Base-by-base conservation (phyloP, 2,888 invertebrate genomes). In the Drosophila atroscutellata region DNA sequence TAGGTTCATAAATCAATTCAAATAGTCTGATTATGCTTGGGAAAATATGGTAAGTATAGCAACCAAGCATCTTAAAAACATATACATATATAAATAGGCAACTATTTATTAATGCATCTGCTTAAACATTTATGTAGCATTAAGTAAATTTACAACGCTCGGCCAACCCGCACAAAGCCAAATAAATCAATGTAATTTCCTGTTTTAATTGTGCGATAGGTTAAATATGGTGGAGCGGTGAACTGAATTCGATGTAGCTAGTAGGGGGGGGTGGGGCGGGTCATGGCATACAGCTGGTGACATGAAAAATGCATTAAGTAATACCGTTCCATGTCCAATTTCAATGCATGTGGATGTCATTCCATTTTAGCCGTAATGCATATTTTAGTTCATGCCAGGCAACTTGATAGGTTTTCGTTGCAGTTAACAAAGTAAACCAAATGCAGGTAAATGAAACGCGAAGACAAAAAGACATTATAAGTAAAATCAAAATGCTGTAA, bases 251-350 rank as follows among this genome's bases (percentile, higher is more conserved):
- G 30, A 26, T 56, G 28, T 9, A 9, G 15, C 11, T n/a, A 2
- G 39, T 26, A n/a, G n/a, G 0, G 7, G 8, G 32, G 13, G 13
- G 15, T 30, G 11, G 5, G 7, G 1, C 9, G 20, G 8, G 64
- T 37, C 50, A 64, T 34, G 24, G 28, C 52, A 56, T 57, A 32
- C 32, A 68, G 30, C 52, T 64, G 56, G 49, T 54, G 37, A 81
- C 81, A 81, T 54, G 86, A 45, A 86, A 81, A 81, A 68, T 80
- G 83, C 86, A 81, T 81, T 81, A 81, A 83, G 86, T 58, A 73
- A 65, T 59, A 28, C 65, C 73, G 62, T 51, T 72, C 26, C 80
- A 51, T 64, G 72, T 81, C 59, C 68, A 39, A 60, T 54, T 45
- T 42, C 42, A 37, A 62, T 69, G 64, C 58, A 62, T 70, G 50